Evolutionary conservation across 2,113 vertebrate species (phyloP).

Genomic region (Amphiprion percula): DNA sequence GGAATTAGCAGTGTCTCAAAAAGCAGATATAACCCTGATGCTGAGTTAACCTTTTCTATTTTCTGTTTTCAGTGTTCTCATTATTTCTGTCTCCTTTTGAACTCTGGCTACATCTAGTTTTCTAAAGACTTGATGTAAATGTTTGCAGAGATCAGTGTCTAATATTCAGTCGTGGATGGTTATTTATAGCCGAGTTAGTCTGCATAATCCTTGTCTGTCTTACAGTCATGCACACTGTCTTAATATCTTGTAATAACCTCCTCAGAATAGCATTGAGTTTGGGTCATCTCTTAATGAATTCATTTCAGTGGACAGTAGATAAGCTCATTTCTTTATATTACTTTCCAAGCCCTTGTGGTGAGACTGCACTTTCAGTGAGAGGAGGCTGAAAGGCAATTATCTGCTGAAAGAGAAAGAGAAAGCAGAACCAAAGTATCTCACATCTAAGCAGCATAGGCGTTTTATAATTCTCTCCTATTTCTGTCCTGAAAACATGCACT

Average conservation of each 20-base stretch:
- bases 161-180: conserved; percentile 17
- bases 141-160: conserved; percentile 29
- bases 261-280: conserved; percentile 69
- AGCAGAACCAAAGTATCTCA: conserved; percentile 45
- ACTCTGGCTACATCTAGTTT: not conserved
- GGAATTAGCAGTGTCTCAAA: not conserved
- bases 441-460: conserved; percentile 47
- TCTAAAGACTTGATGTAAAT: conserved; percentile 23
- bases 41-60: not conserved
- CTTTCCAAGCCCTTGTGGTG: conserved; percentile 37
- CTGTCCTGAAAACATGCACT: conserved; percentile 36
- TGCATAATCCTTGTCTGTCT: conserved; percentile 50
- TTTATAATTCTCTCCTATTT: conserved; percentile 42
- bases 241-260: conserved; percentile 62
- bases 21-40: not conserved
- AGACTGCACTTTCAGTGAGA: conserved; percentile 42
- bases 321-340: conserved; percentile 66
- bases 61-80: not conserved
- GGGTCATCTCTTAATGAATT: conserved; percentile 69
- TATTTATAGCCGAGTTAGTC: conserved; percentile 56
- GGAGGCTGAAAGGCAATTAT: conserved; percentile 70
- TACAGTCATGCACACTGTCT: conserved; percentile 43
- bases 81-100: not conserved
- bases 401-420: conserved; percentile 52
- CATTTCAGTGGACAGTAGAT: conserved; percentile 71